Conservation (phyloP, 2,888 invertebrate species). For the Rhogogaster chlorosoma region DNA sequence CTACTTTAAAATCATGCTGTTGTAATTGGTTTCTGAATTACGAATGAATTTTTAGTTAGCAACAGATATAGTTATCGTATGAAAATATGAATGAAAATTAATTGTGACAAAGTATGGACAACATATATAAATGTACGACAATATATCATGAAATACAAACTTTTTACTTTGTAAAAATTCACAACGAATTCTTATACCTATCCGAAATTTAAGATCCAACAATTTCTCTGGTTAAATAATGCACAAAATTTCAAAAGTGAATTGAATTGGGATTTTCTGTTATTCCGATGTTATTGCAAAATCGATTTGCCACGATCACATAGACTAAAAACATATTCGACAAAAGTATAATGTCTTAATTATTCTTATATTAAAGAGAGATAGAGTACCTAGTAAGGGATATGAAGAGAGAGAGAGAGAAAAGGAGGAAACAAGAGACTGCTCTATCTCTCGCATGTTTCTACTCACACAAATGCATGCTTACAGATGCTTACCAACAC, state of each 20-base stretch:
- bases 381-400: slow-evolving; percentile 50
- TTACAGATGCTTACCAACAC: slow-evolving; percentile 49
- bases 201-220: neutral
- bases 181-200: neutral
- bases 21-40: neutral
- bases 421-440: slow-evolving; percentile 31
- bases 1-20: neutral
- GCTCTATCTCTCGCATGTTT: neutral
- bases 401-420: slow-evolving; percentile 51
- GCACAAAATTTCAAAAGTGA: neutral
- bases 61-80: neutral
- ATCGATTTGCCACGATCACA: neutral
- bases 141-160: slow-evolving; percentile 40
- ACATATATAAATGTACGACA: neutral
- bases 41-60: neutral
- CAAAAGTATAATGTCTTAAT: neutral
- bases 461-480: slow-evolving; percentile 59
- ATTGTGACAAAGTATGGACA: neutral
- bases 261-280: neutral
- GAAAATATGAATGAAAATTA: neutral
- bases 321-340: neutral
- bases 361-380: slow-evolving; percentile 53
- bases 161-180: slow-evolving; percentile 19
- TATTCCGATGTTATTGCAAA: neutral
- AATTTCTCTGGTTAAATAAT: neutral